Evolutionary conservation across 2,888 invertebrate species (phyloP).

Genomic region (Masnerella sp.): DNA sequence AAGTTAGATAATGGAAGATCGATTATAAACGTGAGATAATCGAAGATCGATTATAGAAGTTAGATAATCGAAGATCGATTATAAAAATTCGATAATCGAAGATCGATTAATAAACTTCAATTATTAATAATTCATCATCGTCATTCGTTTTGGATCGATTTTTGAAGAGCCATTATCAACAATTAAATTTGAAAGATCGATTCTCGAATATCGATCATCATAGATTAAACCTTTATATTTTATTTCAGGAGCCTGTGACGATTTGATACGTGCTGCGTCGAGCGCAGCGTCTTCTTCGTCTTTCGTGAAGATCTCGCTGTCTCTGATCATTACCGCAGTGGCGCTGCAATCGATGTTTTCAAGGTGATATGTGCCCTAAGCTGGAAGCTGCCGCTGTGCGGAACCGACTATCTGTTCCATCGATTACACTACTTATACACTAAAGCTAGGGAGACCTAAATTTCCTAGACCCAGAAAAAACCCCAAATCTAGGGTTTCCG

Average conservation of each 20-base stretch:
- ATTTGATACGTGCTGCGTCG: slow-evolving; percentile 73
- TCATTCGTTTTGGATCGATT: too few relatives aligned
- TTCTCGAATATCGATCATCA: neutral
- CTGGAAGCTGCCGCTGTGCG: slow-evolving; percentile 22
- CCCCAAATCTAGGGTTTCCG: neutral
- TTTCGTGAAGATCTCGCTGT: slow-evolving; percentile 67
- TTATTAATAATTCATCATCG: too few relatives aligned
- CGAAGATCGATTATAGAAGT: too few relatives aligned
- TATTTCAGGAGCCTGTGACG: slow-evolving; percentile 74
- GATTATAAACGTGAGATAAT: too few relatives aligned
- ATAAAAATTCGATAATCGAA: too few relatives aligned
- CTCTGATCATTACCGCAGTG: slow-evolving; percentile 65
- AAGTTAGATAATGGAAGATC: too few relatives aligned
- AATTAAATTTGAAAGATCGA: too few relatives aligned
- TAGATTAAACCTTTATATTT: too few relatives aligned
- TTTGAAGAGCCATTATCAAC: neutral
- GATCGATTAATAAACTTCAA: too few relatives aligned
- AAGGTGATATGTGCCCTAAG: slow-evolving; percentile 73
- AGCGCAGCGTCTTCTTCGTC: slow-evolving; percentile 72
- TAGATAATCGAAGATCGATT: too few relatives aligned
- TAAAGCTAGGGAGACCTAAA: neutral
- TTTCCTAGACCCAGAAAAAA: slow-evolving; percentile 14
- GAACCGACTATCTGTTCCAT: slow-evolving; percentile 14
- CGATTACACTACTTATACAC: slow-evolving; percentile 14
- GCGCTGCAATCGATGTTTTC: slow-evolving; percentile 68